Evolutionary conservation across 2,888 invertebrate genomes (phyloP).

Genomic region (Leptopilina drosophilae): DNA sequence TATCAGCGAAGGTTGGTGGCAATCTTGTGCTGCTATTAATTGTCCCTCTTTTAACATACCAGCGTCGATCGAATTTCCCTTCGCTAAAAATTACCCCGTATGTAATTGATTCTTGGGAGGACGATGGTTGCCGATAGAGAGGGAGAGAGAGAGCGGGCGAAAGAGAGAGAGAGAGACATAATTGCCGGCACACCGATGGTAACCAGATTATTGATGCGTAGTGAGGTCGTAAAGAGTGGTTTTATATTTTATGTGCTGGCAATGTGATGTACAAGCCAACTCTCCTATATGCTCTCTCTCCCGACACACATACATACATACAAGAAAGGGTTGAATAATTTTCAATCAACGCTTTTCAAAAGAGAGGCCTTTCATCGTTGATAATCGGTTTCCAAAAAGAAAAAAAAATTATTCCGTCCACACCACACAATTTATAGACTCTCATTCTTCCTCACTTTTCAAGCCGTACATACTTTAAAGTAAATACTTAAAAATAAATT

Average conservation of each 20-base stretch:
- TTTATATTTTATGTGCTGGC: conserved; percentile 61
- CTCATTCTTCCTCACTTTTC: background rate
- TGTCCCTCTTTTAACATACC: background rate
- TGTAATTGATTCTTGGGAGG: conserved; percentile 66
- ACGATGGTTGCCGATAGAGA: conserved; percentile 54
- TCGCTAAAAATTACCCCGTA: conserved; percentile 61
- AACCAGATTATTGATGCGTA: conserved; percentile 64
- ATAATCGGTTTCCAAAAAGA: conserved; percentile 30
- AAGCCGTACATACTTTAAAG: no score
- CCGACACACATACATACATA: background rate
- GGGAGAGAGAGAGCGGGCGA: no score
- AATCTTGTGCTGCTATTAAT: conserved; percentile 17
- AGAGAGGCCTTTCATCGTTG: conserved; percentile 29
- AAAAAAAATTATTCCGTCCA: background rate
- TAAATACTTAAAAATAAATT: no score
- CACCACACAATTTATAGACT: conserved; percentile 13
- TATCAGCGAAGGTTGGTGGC: background rate
- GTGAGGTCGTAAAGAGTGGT: conserved; percentile 65
- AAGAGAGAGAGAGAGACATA: conserved; percentile 42
- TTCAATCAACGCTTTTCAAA: conserved; percentile 48
- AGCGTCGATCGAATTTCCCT: conserved; percentile 54
- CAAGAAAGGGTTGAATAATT: conserved; percentile 48
- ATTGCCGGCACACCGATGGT: conserved; percentile 58
- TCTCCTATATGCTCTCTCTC: background rate
- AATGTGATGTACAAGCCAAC: conserved; percentile 54